Percentiles rank a stretch among this genome's conserved stretches.
Conservation (phyloP, 2,888 invertebrate genomes). For the Cryptosula pallasiana region DNA sequence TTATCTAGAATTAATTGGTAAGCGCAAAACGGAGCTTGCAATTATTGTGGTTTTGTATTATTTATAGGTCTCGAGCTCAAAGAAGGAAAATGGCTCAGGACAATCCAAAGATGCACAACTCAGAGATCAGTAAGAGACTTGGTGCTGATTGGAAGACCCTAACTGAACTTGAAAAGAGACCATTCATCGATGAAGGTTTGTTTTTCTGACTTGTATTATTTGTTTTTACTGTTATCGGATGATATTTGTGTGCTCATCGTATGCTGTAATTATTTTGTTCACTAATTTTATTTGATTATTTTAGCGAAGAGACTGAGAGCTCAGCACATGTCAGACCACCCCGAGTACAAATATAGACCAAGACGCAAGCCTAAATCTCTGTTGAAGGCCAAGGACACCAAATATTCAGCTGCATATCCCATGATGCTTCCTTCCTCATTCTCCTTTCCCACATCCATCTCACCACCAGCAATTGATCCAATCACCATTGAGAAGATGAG, state of each 20-base stretch:
- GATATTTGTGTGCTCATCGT: background rate
- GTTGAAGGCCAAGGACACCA: constrained; percentile 58
- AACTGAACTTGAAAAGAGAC: constrained; percentile 89
- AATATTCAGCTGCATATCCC: constrained; percentile 16
- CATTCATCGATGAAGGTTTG: constrained; percentile 83
- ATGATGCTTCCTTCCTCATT: constrained; percentile 20
- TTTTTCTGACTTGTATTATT: too few relatives aligned
- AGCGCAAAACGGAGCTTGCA: too few relatives aligned
- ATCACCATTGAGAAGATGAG: constrained; percentile 19
- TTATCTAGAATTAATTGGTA: too few relatives aligned
- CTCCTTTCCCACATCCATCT: constrained; percentile 15
- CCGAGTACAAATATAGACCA: constrained; percentile 97
- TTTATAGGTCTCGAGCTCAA: constrained; percentile 89
- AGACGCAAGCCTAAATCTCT: constrained; percentile 83
- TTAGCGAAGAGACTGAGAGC: constrained; percentile 88
- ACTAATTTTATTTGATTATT: too few relatives aligned
- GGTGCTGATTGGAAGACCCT: constrained; percentile 98
- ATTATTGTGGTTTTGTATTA: constrained; percentile 47
- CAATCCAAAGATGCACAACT: constrained; percentile 98
- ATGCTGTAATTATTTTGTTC: too few relatives aligned
- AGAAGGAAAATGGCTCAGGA: constrained; percentile 97
- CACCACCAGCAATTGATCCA: constrained; percentile 12
- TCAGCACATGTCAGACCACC: constrained; percentile 98
- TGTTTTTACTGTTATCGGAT: too few relatives aligned
- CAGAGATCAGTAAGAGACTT: constrained; percentile 90